These are phyloP conservation scores for Philopedon plagiatum DNA, from an alignment of 2,888 invertebrate genomes.

Conservation along the genomic window DNA sequence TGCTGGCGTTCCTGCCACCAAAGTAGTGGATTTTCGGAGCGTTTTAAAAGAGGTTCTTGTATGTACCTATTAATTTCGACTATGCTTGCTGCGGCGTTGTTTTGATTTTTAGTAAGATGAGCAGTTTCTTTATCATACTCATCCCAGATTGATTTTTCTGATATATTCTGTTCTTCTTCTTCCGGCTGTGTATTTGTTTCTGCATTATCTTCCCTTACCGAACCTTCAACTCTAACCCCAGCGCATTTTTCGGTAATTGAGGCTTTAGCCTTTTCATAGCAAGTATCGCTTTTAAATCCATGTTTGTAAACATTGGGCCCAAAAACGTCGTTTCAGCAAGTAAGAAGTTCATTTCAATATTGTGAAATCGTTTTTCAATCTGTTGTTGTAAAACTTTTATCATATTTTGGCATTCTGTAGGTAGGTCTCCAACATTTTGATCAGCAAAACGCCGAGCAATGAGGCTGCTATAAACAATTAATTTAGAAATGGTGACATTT, in stretches of 20 bases:
- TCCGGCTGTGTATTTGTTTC: background rate
- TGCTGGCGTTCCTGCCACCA: conserved; percentile 29
- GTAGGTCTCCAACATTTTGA: background rate
- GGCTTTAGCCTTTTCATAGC: conserved; percentile 20
- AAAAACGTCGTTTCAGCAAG: conserved; percentile 18
- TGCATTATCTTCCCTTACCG: background rate
- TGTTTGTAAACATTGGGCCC: conserved; percentile 31
- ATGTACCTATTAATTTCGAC: conserved; percentile 39
- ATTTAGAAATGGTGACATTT: conserved; percentile 25
- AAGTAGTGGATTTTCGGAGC: conserved; percentile 28
- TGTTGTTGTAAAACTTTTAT: background rate
- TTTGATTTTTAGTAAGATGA: background rate
- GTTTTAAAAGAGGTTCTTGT: conserved; percentile 27
- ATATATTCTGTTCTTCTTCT: background rate
- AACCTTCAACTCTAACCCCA: background rate
- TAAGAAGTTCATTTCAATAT: conserved; percentile 23
- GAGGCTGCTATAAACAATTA: conserved; percentile 30
- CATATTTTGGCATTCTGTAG: background rate
- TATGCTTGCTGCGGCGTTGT: conserved; percentile 20
- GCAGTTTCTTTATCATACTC: conserved; percentile 30
- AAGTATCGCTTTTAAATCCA: conserved; percentile 8
- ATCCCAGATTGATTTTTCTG: conserved; percentile 28
- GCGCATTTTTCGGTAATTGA: conserved; percentile 6
- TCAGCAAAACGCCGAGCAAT: background rate
- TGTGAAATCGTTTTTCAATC: background rate